These are phyloP conservation scores for Bellardia pandia DNA, from an alignment of 2,888 invertebrate species.

Conservation along the genomic window DNA sequence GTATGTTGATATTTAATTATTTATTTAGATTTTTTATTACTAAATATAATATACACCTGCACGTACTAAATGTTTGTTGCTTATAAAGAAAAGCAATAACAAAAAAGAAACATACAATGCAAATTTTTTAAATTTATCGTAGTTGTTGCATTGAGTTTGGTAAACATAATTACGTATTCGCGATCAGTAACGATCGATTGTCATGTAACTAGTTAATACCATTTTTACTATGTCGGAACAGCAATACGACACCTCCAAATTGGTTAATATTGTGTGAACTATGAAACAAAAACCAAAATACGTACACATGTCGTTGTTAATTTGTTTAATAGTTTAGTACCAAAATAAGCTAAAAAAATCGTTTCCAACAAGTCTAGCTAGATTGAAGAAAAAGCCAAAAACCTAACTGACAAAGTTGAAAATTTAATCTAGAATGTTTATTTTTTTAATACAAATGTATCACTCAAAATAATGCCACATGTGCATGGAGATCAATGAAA, in stretches of 20 bases:
- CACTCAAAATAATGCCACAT: no score
- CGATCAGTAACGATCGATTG: conserved; percentile 18
- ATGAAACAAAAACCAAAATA: neutral
- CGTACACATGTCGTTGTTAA: neutral
- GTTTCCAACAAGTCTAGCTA: conserved; percentile 13
- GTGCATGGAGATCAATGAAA: neutral
- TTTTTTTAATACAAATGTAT: no score
- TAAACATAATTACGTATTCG: conserved; percentile 41
- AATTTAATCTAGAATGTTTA: no score
- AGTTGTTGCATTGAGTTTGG: no score
- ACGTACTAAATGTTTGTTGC: no score
- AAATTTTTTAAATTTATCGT: no score
- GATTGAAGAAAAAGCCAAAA: neutral
- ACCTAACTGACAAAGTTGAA: no score
- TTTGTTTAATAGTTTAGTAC: neutral
- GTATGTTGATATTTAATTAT: no score
- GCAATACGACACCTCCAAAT: conserved; percentile 1
- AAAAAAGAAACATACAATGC: no score
- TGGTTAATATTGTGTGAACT: conserved; percentile 7
- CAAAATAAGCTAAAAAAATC: neutral
- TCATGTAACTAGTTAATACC: conserved; percentile 31
- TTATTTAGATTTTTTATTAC: no score
- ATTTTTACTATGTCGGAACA: neutral
- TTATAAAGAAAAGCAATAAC: no score
- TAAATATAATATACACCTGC: no score